A percentile compares a stretch with the other conserved stretches of the same genome.
These are phyloP conservation scores for Drosophila aff. DNA, from an alignment of 1,140 invertebrate species.

Conservation along the genomic window DNA sequence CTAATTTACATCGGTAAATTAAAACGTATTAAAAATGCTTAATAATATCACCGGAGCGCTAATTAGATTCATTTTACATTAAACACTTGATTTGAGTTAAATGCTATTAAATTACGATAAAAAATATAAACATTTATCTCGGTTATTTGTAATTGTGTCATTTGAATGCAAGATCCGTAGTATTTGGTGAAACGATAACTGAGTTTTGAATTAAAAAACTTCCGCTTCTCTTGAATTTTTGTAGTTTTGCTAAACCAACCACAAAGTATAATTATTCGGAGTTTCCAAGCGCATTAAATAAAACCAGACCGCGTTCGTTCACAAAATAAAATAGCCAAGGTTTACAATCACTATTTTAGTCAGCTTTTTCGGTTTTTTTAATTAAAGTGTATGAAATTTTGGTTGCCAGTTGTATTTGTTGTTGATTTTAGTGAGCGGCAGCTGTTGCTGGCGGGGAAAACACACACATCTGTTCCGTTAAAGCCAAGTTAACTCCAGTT, in stretches of 20 bases:
- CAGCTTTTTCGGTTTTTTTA: conserved; percentile 13
- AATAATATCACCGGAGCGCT: too few relatives aligned
- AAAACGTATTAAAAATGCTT: background rate
- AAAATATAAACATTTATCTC: background rate
- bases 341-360: conserved; percentile 31
- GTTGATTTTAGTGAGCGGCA: conserved; percentile 28
- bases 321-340: conserved; percentile 32
- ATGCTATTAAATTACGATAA: background rate
- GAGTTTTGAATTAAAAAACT: background rate
- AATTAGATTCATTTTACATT: background rate
- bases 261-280: conserved; percentile 7
- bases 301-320: conserved; percentile 5
- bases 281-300: conserved; percentile 12
- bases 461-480: conserved; percentile 51
- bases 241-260: conserved; percentile 9
- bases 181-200: background rate
- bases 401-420: conserved; percentile 11
- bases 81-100: conserved; percentile 2
- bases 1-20: background rate
- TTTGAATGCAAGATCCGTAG: conserved; percentile 1
- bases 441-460: conserved; percentile 25
- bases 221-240: background rate
- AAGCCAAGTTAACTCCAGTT: conserved; percentile 37
- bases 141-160: background rate
- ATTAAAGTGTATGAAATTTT: conserved; percentile 31